Conservation (phyloP, 2,113 vertebrate genomes). For the Rhizomys pruinosus region DNA sequence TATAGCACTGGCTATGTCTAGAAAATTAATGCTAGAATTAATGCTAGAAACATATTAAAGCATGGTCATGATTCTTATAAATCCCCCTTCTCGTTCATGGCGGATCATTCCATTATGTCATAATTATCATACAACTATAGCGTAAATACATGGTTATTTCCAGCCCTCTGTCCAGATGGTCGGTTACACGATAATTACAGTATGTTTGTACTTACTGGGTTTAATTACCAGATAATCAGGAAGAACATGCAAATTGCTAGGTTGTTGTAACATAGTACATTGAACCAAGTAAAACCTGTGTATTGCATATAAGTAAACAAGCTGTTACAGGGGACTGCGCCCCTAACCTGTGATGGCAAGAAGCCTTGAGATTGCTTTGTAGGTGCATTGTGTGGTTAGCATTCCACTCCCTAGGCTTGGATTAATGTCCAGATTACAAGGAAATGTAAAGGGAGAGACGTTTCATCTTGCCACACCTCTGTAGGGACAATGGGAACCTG, state of each 20-base stretch:
- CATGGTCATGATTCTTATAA: neutral
- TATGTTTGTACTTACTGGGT: slow-evolving; percentile 81
- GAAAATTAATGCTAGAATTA: slow-evolving; percentile 20
- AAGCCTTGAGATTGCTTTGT: neutral
- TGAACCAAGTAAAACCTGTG: slow-evolving; percentile 76
- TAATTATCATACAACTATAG: slow-evolving; percentile 70
- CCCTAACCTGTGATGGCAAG: slow-evolving; percentile 47
- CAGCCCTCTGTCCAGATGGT: slow-evolving; percentile 75
- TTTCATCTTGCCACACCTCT: neutral
- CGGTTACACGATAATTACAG: slow-evolving; percentile 82
- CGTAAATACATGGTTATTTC: slow-evolving; percentile 77
- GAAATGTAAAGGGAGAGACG: slow-evolving; percentile 58
- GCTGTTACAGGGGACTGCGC: slow-evolving; percentile 39
- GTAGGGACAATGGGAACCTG: slow-evolving; percentile 34
- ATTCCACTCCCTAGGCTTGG: slow-evolving; percentile 21
- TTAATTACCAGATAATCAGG: slow-evolving; percentile 83
- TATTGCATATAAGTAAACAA: slow-evolving; percentile 65
- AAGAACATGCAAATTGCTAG: slow-evolving; percentile 84
- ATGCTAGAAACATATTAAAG: slow-evolving; percentile 24
- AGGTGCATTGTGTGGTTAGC: neutral
- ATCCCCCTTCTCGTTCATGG: slow-evolving; percentile 26
- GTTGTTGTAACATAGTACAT: slow-evolving; percentile 75
- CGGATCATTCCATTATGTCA: slow-evolving; percentile 70
- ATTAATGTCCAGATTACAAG: slow-evolving; percentile 52
- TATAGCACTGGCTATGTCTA: slow-evolving; percentile 19